Evolutionary conservation across 2,797 vertebrate species (phyloP), one percentile per base, ranked within the genome.

Genomic region (Sitta carolinensis): DNA sequence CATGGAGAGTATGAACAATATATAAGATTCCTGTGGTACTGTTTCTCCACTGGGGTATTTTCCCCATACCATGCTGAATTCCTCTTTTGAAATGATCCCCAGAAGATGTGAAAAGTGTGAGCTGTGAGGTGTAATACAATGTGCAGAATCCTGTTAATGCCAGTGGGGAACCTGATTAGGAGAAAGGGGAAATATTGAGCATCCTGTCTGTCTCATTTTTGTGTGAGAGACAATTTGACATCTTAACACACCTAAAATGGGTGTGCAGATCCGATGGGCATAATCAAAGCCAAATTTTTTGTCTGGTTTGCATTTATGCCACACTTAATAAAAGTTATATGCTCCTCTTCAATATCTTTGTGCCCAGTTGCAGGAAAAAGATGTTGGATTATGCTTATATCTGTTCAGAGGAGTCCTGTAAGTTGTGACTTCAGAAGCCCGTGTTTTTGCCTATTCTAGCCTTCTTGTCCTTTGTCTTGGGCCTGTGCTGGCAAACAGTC

Each of bases 1-100:
- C 62, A 93, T 96, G 84, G 91, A 95, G 76, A 96, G 86, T 90
- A 78, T 32, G 55, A 93, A 58, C 58, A 64, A n/a, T 55, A 18
- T 52, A 51, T 78, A 38, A 43, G 43, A 30, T 87, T 94, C 34
- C 32, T 89, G 18, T 62, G 34, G n/a, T 42, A 58, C 15, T 32
- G 11, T 52, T 72, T 75, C n/a, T 72, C 73, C 34, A n/a, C 50
- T 58, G 77, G 54, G 30, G n/a, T 8, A 1, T 75, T 89, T 86
- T 50, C 25, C 45, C 25, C 14, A 4, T 38, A 29, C 22, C 1
- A 3, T 23, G 32, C 42, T 51, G 36, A 87, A 62, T 16, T 9
- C 68, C n/a, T 38, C 19, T 34, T 66, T 29, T 64, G 32, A 50
- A 78, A 55, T n/a, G 40, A 69, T 63, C 11, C 14, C 30, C 12